Conservation (phyloP, 2,113 vertebrate species). For the Perca flavescens region DNA sequence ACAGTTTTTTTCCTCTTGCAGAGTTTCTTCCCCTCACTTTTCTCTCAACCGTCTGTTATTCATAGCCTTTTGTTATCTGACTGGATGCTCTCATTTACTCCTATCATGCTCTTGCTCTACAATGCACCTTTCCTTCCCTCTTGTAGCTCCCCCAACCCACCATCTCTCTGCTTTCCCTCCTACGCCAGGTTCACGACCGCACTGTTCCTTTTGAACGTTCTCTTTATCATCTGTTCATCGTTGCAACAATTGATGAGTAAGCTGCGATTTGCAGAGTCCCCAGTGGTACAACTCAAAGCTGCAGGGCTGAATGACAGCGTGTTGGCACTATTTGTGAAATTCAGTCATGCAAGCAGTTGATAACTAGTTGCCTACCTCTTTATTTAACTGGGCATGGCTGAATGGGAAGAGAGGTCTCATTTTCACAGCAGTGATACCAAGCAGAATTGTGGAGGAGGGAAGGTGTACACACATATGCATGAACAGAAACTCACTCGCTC, state of each 20-base stretch:
- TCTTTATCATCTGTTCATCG: conserved; percentile 52
- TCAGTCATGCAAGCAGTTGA: conserved; percentile 48
- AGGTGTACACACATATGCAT: background rate
- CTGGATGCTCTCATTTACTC: conserved; percentile 50
- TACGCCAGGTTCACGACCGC: conserved; percentile 47
- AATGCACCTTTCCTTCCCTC: conserved; percentile 17
- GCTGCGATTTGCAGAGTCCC: conserved; percentile 15
- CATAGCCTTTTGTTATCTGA: conserved; percentile 46
- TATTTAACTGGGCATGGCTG: conserved; percentile 54
- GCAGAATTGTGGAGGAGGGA: conserved; percentile 22
- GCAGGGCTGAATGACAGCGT: conserved; percentile 34
- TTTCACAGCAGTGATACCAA: conserved; percentile 51
- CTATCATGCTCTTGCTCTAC: conserved; percentile 24
- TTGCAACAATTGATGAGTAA: conserved; percentile 31
- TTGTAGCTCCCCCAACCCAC: conserved; percentile 3
- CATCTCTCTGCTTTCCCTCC: conserved; percentile 18
- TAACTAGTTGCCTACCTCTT: conserved; percentile 57
- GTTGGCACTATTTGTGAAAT: conserved; percentile 53
- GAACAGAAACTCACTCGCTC: background rate
- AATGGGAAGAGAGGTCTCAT: conserved; percentile 46
- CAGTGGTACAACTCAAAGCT: conserved; percentile 35
- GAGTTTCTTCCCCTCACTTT: background rate
- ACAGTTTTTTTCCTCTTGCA: conserved; percentile 23
- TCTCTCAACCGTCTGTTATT: conserved; percentile 40
- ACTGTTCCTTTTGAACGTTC: conserved; percentile 34